phyloP scores from a whole-genome alignment of 2,113 vertebrate genomes.

The Coptodon bakossiorum region DNA sequence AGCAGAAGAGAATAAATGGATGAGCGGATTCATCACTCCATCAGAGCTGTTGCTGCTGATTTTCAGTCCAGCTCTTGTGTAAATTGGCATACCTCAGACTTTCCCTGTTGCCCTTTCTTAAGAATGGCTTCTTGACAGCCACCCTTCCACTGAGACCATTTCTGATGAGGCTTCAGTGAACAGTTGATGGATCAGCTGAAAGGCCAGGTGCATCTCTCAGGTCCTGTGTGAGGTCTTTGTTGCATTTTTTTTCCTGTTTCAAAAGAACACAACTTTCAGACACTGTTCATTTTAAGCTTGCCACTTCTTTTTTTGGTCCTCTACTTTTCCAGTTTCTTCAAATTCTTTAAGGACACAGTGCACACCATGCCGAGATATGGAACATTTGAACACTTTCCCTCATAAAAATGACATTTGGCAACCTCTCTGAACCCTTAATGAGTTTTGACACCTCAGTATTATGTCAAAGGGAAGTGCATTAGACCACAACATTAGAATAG shows the following conservation, averaged over 20 bases:
- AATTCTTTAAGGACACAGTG: background rate
- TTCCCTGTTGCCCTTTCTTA: background rate
- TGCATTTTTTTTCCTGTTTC: background rate
- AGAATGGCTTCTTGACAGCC: background rate
- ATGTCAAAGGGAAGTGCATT: background rate
- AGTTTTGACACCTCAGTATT: background rate
- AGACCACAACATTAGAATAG: background rate
- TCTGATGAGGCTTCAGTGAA: background rate
- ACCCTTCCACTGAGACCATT: background rate
- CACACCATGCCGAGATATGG: rapidly evolving
- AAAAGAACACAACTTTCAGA: background rate
- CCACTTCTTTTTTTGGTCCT: background rate
- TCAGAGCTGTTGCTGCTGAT: background rate
- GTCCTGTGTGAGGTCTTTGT: background rate
- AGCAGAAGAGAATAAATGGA: background rate
- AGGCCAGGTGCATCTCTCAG: background rate
- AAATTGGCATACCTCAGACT: background rate
- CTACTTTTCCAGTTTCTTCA: background rate
- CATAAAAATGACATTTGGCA: background rate
- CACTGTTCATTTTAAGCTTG: background rate
- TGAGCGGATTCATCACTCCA: rapidly evolving
- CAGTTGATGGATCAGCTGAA: background rate
- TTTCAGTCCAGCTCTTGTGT: background rate
- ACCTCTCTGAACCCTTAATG: background rate
- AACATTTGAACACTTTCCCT: background rate